Evolutionary conservation across 2,888 invertebrate species (phyloP), one percentile per base, ranked within the genome.

Genomic region (Drymonia ruficornis): DNA sequence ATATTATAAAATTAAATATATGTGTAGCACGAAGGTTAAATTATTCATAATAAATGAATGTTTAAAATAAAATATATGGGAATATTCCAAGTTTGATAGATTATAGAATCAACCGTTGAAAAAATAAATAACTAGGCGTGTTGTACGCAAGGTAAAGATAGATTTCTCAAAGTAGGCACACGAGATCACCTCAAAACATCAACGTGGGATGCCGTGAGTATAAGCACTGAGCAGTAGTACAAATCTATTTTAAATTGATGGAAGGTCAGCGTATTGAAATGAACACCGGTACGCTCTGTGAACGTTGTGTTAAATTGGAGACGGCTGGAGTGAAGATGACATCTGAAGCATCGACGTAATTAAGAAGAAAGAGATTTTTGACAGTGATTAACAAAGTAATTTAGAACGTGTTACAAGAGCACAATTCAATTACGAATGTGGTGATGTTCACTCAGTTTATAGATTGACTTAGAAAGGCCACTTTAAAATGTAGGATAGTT

Each of bases 161-260:
- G 44, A 38, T 44, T 43, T 45, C 11, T 47, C 15, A 29, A 8
- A 42, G 18, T 6, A 23, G 23, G 23, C 53, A 58, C 51, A 59
- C 58, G 58, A 61, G 61, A 54, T 59, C 64, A 67, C 74, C 67
- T 62, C 61, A 72, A 72, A 70, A 72, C 61, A 60, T 57, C 62
- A 60, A 49, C 62, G 74, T 69, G 60, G 66, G 65, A 50, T 34
- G 69, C 34, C 48, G 57, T 49, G 62, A 56, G 56, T 59, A 52
- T 52, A 53, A 55, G 56, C 64, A 69, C 67, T 62, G 54, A 55
- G 56, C 64, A 69, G 70, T 62, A 63, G 50, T 60, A 62, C 63
- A 75, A 81, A 82, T 88, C 90, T 91, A 91, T 90, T 91, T 90
- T 87, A 84, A 88, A 87, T 88, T 83, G 80, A 84, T 82, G 82